Conservation (phyloP, 2,888 invertebrate genomes). For the Gerris lacustris region DNA sequence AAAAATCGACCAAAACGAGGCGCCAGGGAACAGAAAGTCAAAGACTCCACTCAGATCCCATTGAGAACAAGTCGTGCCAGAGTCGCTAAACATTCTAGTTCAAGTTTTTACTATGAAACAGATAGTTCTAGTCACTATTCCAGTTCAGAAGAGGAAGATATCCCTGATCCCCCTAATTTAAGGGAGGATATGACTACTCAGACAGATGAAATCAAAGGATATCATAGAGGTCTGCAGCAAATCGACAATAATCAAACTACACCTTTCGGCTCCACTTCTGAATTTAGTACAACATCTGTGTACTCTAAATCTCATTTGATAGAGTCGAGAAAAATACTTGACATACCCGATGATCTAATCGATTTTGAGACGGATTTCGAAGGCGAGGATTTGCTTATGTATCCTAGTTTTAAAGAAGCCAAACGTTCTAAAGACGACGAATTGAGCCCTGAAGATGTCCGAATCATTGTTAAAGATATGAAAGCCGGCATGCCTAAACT, state of each 20-base stretch:
- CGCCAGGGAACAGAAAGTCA: background rate
- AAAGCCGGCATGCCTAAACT: background rate
- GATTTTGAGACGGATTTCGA: conserved; percentile 4
- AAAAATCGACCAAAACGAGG: background rate
- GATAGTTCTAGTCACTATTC: conserved; percentile 9
- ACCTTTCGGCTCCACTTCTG: too few species aligned
- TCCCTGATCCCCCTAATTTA: too few species aligned
- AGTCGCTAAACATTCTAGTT: conserved; percentile 1
- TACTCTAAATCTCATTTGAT: too few species aligned
- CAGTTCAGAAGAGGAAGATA: conserved; percentile 2
- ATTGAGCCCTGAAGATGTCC: background rate
- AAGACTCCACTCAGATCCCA: background rate
- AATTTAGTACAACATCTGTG: too few species aligned
- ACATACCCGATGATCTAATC: background rate
- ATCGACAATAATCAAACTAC: too few species aligned
- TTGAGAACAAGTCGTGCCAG: background rate
- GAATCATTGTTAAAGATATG: background rate
- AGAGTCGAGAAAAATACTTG: background rate
- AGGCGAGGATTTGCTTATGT: background rate
- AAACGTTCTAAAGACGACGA: background rate
- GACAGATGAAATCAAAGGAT: too few species aligned
- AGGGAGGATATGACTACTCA: too few species aligned
- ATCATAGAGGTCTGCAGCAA: too few species aligned
- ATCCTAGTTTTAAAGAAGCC: background rate
- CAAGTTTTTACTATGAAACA: conserved; percentile 7